Evolutionary conservation across 1,140 invertebrate species (phyloP).

Genomic region (Oedothorax gibbosus): DNA sequence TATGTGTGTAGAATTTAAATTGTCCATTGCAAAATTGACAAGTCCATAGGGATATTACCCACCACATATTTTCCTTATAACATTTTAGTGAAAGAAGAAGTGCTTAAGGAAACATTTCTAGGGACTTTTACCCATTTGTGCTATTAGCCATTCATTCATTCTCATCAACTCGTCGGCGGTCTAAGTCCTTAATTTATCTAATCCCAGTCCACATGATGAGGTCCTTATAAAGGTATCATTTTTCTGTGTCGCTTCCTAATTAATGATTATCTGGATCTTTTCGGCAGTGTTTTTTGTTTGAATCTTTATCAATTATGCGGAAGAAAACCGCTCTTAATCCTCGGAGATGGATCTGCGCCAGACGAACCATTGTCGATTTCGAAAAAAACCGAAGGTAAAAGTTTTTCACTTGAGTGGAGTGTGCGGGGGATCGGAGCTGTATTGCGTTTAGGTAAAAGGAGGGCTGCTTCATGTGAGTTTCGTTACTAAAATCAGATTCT

Average conservation of each 20-base stretch:
- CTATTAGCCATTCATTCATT: too few relatives aligned
- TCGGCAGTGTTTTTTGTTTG: constrained; percentile 31
- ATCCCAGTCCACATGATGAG: constrained; percentile 17
- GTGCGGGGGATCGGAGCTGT: constrained; percentile 17
- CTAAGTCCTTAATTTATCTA: constrained; percentile 44
- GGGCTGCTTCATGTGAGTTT: too few relatives aligned
- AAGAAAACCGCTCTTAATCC: constrained; percentile 54
- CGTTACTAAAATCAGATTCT: too few relatives aligned
- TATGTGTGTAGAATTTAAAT: too few relatives aligned
- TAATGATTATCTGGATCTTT: constrained; percentile 56
- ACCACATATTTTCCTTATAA: too few relatives aligned
- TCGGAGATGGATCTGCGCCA: constrained; percentile 7
- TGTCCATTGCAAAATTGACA: too few relatives aligned
- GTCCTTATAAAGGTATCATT: constrained; percentile 37
- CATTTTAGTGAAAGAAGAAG: too few relatives aligned
- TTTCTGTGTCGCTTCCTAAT: constrained; percentile 47
- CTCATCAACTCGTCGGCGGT: constrained; percentile 22
- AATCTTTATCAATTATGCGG: constrained; percentile 51
- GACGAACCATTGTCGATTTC: constrained; percentile 18
- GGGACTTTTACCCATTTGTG: too few relatives aligned
- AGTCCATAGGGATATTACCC: too few relatives aligned
- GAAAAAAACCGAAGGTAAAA: constrained; percentile 8
- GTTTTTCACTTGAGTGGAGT: constrained; percentile 8
- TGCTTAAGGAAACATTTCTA: too few relatives aligned
- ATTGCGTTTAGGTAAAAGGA: too few relatives aligned